A percentile compares a stretch with the other conserved stretches of the same genome.
These are phyloP conservation scores for Cynopterus sphinx DNA, from an alignment of 2,797 vertebrate genomes.

Conservation along the genomic window DNA sequence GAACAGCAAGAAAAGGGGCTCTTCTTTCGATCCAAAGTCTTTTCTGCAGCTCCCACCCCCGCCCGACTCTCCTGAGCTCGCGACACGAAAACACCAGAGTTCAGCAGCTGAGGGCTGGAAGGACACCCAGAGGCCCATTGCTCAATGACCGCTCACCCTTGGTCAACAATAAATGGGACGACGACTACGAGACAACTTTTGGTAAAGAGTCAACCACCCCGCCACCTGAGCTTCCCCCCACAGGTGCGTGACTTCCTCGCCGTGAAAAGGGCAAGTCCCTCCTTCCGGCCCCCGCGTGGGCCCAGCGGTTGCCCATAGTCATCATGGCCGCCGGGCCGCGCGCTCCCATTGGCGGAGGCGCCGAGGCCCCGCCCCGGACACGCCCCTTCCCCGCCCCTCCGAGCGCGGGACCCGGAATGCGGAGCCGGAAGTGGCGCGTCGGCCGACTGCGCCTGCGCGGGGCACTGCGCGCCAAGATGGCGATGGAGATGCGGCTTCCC, in stretches of 20 bases:
- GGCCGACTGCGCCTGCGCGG: slow-evolving; percentile 47
- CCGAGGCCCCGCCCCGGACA: neutral
- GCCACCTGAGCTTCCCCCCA: neutral
- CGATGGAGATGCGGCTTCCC: slow-evolving; percentile 90
- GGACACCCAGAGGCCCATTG: neutral
- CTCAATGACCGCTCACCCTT: neutral
- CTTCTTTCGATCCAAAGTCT: neutral
- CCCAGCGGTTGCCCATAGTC: neutral
- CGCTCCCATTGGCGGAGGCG: neutral
- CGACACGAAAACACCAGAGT: neutral
- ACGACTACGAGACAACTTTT: neutral
- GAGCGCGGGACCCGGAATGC: neutral
- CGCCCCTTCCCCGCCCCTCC: neutral
- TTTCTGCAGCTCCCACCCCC: neutral
- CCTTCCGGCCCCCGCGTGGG: neutral
- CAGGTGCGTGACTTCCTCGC: neutral
- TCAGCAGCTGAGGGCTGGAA: neutral
- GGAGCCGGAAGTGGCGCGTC: fast-evolving
- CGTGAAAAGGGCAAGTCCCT: slow-evolving; percentile 38
- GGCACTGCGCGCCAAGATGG: slow-evolving; percentile 86
- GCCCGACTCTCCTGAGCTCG: neutral
- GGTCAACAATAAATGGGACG: neutral
- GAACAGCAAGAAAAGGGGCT: neutral
- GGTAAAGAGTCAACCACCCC: neutral
- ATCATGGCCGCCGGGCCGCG: neutral